phyloP scores from a whole-genome alignment of 2,888 invertebrate species.

The Cinara cedri region DNA sequence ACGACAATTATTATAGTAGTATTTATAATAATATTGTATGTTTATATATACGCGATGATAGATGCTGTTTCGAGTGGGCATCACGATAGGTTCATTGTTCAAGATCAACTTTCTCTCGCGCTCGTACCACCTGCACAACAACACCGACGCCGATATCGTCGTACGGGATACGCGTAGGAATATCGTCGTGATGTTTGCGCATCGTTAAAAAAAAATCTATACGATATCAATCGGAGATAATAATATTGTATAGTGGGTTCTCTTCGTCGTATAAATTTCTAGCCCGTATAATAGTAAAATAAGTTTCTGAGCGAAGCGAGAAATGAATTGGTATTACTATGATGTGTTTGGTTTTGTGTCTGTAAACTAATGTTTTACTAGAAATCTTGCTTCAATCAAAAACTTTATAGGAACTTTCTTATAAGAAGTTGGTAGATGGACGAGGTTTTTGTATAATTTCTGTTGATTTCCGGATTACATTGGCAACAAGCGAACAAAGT shows the following conservation, averaged over 20 bases:
- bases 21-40: background rate
- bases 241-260: background rate
- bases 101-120: slow-evolving; percentile 46
- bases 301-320: too few species aligned
- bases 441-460: too few species aligned
- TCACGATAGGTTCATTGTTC: slow-evolving; percentile 47
- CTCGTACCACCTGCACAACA: slow-evolving; percentile 5
- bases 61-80: slow-evolving; percentile 16
- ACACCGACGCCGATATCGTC: background rate
- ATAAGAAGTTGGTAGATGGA: too few species aligned
- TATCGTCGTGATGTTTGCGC: slow-evolving; percentile 7
- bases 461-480: too few species aligned
- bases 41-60: background rate
- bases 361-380: too few species aligned
- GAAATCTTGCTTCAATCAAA: too few species aligned
- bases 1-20: slow-evolving; percentile 12
- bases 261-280: too few species aligned
- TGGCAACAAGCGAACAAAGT: too few species aligned
- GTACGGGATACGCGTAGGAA: slow-evolving; percentile 45
- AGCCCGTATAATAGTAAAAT: too few species aligned
- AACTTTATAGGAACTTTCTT: too few species aligned
- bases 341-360: too few species aligned
- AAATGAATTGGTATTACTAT: too few species aligned
- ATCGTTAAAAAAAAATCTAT: background rate
- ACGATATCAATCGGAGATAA: slow-evolving; percentile 8